These are phyloP conservation scores for Pseudomyrmex cubaensis DNA, from an alignment of 1,140 invertebrate species.

Conservation along the genomic window DNA sequence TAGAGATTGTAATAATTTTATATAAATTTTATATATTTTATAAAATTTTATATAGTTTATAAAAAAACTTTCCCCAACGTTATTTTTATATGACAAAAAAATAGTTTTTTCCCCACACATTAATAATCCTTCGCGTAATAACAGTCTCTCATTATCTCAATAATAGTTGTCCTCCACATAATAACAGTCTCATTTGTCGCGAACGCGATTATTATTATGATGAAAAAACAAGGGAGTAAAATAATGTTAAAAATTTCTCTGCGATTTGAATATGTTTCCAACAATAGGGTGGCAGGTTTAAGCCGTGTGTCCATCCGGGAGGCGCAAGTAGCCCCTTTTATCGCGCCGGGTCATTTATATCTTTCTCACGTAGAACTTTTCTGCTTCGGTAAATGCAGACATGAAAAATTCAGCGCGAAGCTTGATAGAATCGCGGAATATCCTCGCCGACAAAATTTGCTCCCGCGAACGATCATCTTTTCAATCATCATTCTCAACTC, in stretches of 20 bases:
- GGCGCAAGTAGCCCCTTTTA: constrained; percentile 10
- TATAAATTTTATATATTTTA: too few species aligned
- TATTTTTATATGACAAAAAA: too few species aligned
- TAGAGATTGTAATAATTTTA: too few species aligned
- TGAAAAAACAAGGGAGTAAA: not conserved
- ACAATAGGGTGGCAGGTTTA: not conserved
- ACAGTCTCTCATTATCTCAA: too few species aligned
- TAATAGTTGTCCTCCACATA: too few species aligned
- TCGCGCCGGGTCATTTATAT: constrained; percentile 49
- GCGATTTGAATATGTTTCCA: not conserved
- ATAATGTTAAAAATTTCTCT: not conserved
- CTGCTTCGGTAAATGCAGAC: constrained; percentile 20
- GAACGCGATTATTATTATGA: not conserved
- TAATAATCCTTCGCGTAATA: too few species aligned
- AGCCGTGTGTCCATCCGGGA: not conserved
- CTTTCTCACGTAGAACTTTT: constrained; percentile 62
- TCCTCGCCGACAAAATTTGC: constrained; percentile 33
- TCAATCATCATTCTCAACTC: constrained; percentile 61
- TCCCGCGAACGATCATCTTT: constrained; percentile 44
- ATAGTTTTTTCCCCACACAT: too few species aligned
- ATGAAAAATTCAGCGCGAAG: constrained; percentile 70
- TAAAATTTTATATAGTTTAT: too few species aligned
- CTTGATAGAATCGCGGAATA: constrained; percentile 36
- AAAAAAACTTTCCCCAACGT: too few species aligned
- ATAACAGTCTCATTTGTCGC: not conserved